phyloP scores from a whole-genome alignment of 2,888 invertebrate genomes.

The Lasiommata megera region DNA sequence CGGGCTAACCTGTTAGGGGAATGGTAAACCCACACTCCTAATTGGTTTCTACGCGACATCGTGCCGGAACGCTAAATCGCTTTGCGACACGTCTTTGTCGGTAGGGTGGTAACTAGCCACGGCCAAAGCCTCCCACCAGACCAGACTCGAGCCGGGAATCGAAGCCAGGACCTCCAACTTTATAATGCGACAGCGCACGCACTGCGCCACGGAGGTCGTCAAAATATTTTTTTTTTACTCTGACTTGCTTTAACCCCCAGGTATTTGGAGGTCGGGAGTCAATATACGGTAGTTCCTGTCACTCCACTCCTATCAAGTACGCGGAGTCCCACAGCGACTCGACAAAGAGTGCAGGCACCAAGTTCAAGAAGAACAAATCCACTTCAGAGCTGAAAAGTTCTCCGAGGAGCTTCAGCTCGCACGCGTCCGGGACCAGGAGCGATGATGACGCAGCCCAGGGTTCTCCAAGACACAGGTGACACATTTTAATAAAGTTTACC shows the following conservation, averaged over 20 bases:
- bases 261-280: constrained; percentile 93
- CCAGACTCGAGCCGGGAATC: too few species aligned
- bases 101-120: too few species aligned
- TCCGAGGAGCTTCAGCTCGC: constrained; percentile 61
- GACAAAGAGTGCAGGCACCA: constrained; percentile 59
- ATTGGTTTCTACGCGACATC: too few species aligned
- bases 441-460: constrained; percentile 68
- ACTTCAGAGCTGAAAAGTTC: constrained; percentile 73
- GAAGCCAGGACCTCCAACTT: too few species aligned
- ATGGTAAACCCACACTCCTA: too few species aligned
- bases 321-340: constrained; percentile 66
- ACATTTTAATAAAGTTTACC: too few species aligned
- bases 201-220: too few species aligned
- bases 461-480: constrained; percentile 75
- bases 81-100: too few species aligned
- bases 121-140: too few species aligned
- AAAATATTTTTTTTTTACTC: constrained; percentile 4
- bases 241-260: constrained; percentile 53
- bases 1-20: too few species aligned
- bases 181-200: too few species aligned
- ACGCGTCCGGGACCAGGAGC: constrained; percentile 62
- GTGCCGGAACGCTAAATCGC: too few species aligned
- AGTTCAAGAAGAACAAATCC: constrained; percentile 78
- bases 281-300: constrained; percentile 80
- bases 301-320: constrained; percentile 69